phyloP scores from a whole-genome alignment of 2,797 vertebrate species.

The Periparus ater region DNA sequence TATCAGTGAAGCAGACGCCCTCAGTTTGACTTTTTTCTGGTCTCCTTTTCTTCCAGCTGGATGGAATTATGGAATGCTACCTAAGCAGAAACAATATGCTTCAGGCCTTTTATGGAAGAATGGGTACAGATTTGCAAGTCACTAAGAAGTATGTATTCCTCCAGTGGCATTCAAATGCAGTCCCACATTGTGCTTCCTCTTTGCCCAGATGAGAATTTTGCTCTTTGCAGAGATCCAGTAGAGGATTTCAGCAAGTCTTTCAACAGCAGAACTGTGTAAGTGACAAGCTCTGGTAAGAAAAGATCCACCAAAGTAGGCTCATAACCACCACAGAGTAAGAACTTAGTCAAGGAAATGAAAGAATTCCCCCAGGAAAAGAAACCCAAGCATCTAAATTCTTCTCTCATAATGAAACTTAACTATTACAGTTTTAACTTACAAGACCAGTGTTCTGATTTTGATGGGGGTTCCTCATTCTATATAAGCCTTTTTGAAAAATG shows the following conservation, averaged over 20 bases:
- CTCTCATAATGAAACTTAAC: not conserved
- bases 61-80: constrained; percentile 16
- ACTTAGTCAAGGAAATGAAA: not conserved
- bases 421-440: not conserved
- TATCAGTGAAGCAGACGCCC: constrained; percentile 21
- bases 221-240: not conserved
- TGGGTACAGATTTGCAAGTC: not conserved
- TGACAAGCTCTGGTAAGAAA: not conserved
- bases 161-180: not conserved
- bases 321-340: not conserved
- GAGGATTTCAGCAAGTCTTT: not conserved
- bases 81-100: not conserved
- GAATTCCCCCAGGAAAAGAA: not conserved
- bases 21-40: constrained; percentile 11
- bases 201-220: not conserved
- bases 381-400: not conserved
- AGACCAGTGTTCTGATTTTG: not conserved
- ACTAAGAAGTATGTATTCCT: not conserved
- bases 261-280: not conserved
- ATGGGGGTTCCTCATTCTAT: not conserved
- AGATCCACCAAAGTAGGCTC: not conserved
- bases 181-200: not conserved
- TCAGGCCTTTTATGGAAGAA: constrained; percentile 11
- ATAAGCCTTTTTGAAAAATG: not conserved
- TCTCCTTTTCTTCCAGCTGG: constrained; percentile 16